Evolutionary conservation across 2,113 vertebrate genomes (phyloP), one percentile per base, ranked within the genome.

Genomic region (Antechinus stuartii): DNA sequence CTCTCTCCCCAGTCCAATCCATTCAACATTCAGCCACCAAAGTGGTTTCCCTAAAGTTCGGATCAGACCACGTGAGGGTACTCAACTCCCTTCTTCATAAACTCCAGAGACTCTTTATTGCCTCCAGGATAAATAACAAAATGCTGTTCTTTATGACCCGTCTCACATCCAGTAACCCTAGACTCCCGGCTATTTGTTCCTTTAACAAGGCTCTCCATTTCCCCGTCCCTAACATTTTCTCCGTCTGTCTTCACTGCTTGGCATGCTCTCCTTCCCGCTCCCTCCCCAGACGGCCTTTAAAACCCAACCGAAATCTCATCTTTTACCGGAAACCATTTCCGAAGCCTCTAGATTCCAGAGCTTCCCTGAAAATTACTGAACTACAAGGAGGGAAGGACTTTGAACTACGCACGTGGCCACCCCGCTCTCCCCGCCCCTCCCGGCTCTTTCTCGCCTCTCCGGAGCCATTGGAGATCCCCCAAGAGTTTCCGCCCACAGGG

Each of bases 401-500:
- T 76, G 68, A 84, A 23, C n/a, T 22, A 0, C 1, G 8, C 35
- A 8, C 4, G 54, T 0, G 0, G 30, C 61, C 52, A 55, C 12
- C 16, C 52, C 26, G 0, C 54, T 49, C 0, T 3, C 8, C 14
- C 25, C 24, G 52, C 50, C 27, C 0, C 24, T 16, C 90, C 22
- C 1, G 25, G 6, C 46, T 27, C 90, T 22, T 12, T 27, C 46
- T 0, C 46, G 46, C 4, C 23, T 6, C 0, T 0, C 26, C 14
- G 2, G 8, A 25, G 53, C 53, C 14, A 50, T 26, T 0, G 0
- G 35, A 23, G 8, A 54, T 8, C 49, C 16, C 89, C 3, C 47
- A 11, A 0, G 1, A 0, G 19, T 2, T 52, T 8, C 8, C 5
- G 5, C 68, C 68, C 68, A 14, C 89, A 0, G 8, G 4, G 68